Evolutionary conservation across 2,888 invertebrate species (phyloP), one percentile per base, ranked within the genome.

Genomic region (Orthosia incerta): DNA sequence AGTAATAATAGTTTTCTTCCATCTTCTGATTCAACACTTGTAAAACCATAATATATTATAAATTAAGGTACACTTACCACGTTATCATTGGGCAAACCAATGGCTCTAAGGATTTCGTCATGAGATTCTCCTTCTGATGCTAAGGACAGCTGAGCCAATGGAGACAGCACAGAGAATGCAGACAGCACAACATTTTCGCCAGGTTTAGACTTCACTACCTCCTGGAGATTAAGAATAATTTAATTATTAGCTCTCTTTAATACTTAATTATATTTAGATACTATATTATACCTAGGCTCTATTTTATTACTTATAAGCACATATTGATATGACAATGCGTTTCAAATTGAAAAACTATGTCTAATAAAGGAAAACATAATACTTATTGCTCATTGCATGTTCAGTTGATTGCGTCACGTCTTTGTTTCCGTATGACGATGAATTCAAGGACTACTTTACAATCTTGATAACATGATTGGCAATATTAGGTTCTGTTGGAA

Each of bases 81-180:
- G 60, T 94, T 88, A 62, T 94, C 92, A 81, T 92, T 89, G 1
- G 93, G 91, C 50, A 96, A 75, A 55, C 92, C 93, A 18, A 95
- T 92, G 13, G 89, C 85, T 13, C 66, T 84, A 1, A 95, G 88
- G 3, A 96, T 76, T 83, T 96, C 93, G 45, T 94, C 92, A 55
- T 95, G 95, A 15, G 94, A 91, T 39, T 87, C 85, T 3, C 94
- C 95, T 0, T 81, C 91, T 15, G 95, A 90, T 5, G 94, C 96
- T 23, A 94, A 71, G 0, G 90, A 89, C 3, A 96, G 82, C 80
- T 93, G 93, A 0, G 93, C 94, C 2, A 96, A 89, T 0, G 94
- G 95, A 0, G 93, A 85, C 80, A 96, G 84, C 4, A 96, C 94
- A 3, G 97, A 97, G 84, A 94, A 94, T 0, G 96, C 96, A 0